Base-by-base conservation (phyloP, 2,888 invertebrate species). In the Ophioninae sp. region DNA sequence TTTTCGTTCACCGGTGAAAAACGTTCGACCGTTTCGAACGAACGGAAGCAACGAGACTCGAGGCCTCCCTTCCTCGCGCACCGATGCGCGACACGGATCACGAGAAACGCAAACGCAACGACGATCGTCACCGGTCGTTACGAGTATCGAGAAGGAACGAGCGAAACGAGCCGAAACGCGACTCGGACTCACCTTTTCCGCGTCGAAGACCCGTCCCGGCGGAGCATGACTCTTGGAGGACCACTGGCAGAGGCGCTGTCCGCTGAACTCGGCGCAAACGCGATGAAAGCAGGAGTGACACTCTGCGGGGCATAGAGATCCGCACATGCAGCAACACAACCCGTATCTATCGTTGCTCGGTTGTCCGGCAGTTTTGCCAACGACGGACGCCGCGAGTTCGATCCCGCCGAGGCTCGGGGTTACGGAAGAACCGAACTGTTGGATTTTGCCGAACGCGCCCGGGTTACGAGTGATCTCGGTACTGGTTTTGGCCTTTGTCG, bases 221-320 rank as follows among this genome's bases (percentile, higher is more conserved):
- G 89, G 85, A 85, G 91, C 91, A 69, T 86, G 86, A 86, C 91
- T 91, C 89, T 92, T 93, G 90, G 88, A 86, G 85, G 87, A 89
- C 93, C 93, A 93, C 91, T 91, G 91, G 90, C 93, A 93, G 86
- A 91, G 90, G 84, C 91, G 91, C 84, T 92, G 91, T 84, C 88
- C 89, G 88, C 88, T 89, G 89, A 89, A 90, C 85, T 92, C 91
- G 86, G 90, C 88, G 93, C 95, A 95, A 88, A 94, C 94, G 90
- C 93, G 93, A 93, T 95, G 95, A 93, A 95, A 95, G 93, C 95
- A 95, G 90, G 94, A 94, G 92, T 95, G 94, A 93, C 95, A 95
- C 93, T 95, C 95, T 95, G 94, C 91, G 89, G 95, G 94, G 93
- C 94, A 95, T 90, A 94, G 92, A 92, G 94, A 94, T 91, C 94